Base-by-base conservation (phyloP, 2,113 vertebrate species). In the Verasper variegatus region DNA sequence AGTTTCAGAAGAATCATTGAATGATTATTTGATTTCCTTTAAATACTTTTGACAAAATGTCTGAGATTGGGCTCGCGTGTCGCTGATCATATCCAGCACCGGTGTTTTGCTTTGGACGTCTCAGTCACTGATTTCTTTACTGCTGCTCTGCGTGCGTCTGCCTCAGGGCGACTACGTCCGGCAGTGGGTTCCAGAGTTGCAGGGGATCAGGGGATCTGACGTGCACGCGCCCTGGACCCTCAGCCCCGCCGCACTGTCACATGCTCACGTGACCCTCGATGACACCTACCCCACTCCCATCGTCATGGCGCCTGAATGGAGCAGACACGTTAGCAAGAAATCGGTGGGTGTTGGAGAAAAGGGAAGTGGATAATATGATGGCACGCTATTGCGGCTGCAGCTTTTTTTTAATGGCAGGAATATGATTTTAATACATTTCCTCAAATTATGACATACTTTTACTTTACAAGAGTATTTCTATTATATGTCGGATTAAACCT, bases 111-210 rank as follows among this genome's bases (percentile, higher is more conserved):
- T 24, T 24, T 24, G 24, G 24, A 24, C 24, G 24, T 24, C 24
- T 24, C 24, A 24, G 24, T 24, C 24, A 24, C 24, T 24, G 24
- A 68, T 18, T 63, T 10, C 14, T 60, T 13, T 18, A 59, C 58
- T 37, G 5, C 11, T 21, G 1, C 18, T 40, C 2, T 6, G 7
- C 15, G 2, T 71, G 18, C 0, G 0, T 68, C 18, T 49, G 18
- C 42, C 78, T 57, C 74, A 97, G 96, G 95, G 95, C 1, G 94
- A 96, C 63, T 96, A 95, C 0, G 52, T 95, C 35, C 80, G 92
- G 1, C 92, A 84, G 24, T 96, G 95, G 95, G 61, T 96, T 54
- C 95, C 94, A 54, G 95, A 96, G 73, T 88, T 96, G 51, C 90
- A 78, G 74, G 83, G 80, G 15, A 71, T 96, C 74, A 87, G 80